Evolutionary conservation across 2,888 invertebrate species (phyloP), one percentile per base, ranked within the genome.

Genomic region (Candidula unifasciata): DNA sequence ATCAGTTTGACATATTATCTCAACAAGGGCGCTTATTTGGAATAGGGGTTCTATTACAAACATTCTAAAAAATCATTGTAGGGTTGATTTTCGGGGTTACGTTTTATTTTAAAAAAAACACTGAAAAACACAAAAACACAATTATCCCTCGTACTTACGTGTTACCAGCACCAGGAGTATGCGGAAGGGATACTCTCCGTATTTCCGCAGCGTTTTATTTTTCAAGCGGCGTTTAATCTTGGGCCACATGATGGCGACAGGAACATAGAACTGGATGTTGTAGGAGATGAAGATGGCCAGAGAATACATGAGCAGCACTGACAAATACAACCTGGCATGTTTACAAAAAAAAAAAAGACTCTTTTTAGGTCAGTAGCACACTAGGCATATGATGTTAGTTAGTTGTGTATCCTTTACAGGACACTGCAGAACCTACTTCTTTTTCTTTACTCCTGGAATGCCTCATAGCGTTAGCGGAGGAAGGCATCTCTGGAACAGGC

Each of bases 181-280:
- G 64, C 93, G 87, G 73, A 93, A 88, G 21, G 89, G 16, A 82
- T 89, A 91, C 80, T 92, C 92, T 37, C 88, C 89, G 13, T 86
- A 86, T 3, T 88, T 66, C 16, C 80, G 83, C 27, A 69, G 77
- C 60, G 79, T 74, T 77, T 79, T 79, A 2, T 86, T 77, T 0
- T 68, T 66, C 3, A 90, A 74, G 24, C 86, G 77, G 6, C 87
- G 80, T 57, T 91, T 88, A 3, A 98, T 94, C 86, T 94, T 95
- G 0, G 98, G 97, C 96, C 97, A 97, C 37, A 98, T 95, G 84
- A 98, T 97, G 90, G 96, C 96, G 94, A 98, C 96, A 1, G 98
- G 97, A 35, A 98, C 98, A 94, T 98, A 98, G 93, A 98, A 97
- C 94, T 98, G 98, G 2, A 98, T 95, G 10, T 97, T 96, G 93